Base-by-base conservation (phyloP, 2,797 vertebrate species). In the Acanthurus tractus region DNA sequence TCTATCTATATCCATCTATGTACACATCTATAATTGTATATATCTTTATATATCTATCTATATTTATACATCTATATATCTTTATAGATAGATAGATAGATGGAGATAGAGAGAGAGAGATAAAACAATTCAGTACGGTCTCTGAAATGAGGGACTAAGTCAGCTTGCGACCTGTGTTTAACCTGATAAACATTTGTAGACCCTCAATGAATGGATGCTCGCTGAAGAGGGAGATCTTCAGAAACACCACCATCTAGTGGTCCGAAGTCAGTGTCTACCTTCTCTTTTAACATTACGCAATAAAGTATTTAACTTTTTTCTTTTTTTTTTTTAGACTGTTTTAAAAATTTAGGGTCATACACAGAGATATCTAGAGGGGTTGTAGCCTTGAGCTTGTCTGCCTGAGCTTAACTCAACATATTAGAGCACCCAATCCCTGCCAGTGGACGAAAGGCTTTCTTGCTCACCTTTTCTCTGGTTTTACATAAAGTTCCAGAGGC, bases 221-320 rank as follows among this genome's bases (percentile, higher is more conserved):
- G 20, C 20, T 11, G 11, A 61, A 7, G 18, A 62, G 29, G 75
- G 25, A 29, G 25, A 74, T 72, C 34, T 74, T 58, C 38, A 72
- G 44, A 82, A 82, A 82, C 62, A 84, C 20, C 79, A 52, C 89
- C 83, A 84, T 84, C 87, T 88, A 83, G 86, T 91, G 88, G 86
- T 8, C 5, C 61, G 45, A 13, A 61, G 1, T 17, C 10, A 52
- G 59, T 7, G 0, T 15, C 4, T 44, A 8, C 25, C 14, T 66
- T 49, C 20, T 2, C 38, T 62, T 67, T 29, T 1, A 46, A 40
- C 1, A n/a, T 1, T 40, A 40, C 6, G 38, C 38, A 40, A 8
- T 23, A 9, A 25, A 17, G 15, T 58, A 44, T 50, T 10, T 2
- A 13, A 18, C 11, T 3, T 36, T 17, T 12, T 18, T 17, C 8